These are phyloP conservation scores for Ptiloglossa arizonensis DNA, from an alignment of 1,140 invertebrate species.

Conservation along the genomic window DNA sequence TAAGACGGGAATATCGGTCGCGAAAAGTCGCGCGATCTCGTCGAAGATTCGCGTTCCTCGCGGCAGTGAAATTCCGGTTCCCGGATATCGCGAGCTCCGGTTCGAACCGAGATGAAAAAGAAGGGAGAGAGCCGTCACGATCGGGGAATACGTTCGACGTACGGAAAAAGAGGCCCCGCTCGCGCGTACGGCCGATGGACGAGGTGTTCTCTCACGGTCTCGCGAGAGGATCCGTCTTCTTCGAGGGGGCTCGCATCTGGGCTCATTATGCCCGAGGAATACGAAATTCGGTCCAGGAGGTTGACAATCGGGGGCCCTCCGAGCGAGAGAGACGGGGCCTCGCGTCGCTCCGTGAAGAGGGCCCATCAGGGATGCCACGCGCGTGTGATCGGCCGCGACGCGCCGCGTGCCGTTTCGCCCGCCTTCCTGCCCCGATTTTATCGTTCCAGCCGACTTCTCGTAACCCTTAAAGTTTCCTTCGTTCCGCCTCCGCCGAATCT, in stretches of 20 bases:
- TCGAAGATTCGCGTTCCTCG: background rate
- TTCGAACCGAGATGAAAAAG: too few species aligned
- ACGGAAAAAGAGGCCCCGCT: background rate
- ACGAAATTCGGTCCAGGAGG: constrained; percentile 61
- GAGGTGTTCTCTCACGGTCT: constrained; percentile 28
- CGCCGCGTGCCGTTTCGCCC: constrained; percentile 66
- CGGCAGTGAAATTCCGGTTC: too few species aligned
- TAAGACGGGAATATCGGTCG: constrained; percentile 1
- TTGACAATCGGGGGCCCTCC: constrained; percentile 48
- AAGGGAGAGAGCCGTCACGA: background rate
- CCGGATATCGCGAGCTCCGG: too few species aligned
- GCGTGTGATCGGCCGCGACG: constrained; percentile 70
- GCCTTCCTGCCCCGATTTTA: constrained; percentile 69
- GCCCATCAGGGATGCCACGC: constrained; percentile 73
- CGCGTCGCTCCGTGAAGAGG: constrained; percentile 19
- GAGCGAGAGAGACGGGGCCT: constrained; percentile 33
- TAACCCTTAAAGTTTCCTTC: constrained; percentile 66
- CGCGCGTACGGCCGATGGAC: background rate
- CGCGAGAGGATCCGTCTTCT: constrained; percentile 15
- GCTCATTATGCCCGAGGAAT: constrained; percentile 67
- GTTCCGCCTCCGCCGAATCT: constrained; percentile 67
- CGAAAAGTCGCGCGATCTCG: too few species aligned
- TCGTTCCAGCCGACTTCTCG: constrained; percentile 57
- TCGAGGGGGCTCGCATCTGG: constrained; percentile 3
- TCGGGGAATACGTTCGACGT: background rate